Conservation (phyloP, 2,113 vertebrate genomes). For the Ammodytes dubius region DNA sequence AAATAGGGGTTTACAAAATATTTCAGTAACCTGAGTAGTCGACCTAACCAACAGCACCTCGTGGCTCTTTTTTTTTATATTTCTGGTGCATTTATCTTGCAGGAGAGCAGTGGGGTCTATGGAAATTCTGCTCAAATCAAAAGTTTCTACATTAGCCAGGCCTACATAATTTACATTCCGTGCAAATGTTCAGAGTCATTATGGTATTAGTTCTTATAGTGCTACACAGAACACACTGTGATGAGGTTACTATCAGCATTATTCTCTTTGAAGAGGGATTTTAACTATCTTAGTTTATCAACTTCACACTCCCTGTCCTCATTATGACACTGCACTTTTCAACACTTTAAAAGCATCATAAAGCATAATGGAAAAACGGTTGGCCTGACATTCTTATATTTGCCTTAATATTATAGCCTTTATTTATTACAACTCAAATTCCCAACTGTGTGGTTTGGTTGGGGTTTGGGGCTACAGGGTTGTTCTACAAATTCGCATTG, state of each 20-base stretch:
- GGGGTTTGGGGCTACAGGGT: background rate
- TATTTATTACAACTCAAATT: background rate
- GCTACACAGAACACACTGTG: background rate
- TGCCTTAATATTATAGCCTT: background rate
- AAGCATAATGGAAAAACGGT: too few relatives aligned
- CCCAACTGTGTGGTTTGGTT: background rate
- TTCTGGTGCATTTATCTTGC: slow-evolving; percentile 4
- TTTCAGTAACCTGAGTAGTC: slow-evolving; percentile 14
- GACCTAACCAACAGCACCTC: slow-evolving; percentile 19
- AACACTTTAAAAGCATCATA: background rate
- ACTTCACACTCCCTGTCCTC: background rate
- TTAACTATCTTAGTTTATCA: background rate
- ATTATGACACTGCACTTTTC: background rate
- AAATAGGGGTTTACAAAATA: slow-evolving; percentile 31
- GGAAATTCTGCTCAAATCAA: slow-evolving; percentile 13
- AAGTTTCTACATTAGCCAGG: background rate
- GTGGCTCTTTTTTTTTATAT: background rate
- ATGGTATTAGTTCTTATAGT: background rate
- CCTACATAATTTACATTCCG: background rate
- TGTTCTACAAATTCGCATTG: background rate
- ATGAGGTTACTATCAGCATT: background rate
- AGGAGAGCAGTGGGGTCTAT: background rate
- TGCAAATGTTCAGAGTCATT: background rate
- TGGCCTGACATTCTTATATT: background rate
- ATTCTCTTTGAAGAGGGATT: background rate